Percentiles rank a stretch among this genome's conserved stretches.
Evolutionary conservation across 2,888 invertebrate genomes (phyloP).

Genomic region (Eubasilissa splendida): DNA sequence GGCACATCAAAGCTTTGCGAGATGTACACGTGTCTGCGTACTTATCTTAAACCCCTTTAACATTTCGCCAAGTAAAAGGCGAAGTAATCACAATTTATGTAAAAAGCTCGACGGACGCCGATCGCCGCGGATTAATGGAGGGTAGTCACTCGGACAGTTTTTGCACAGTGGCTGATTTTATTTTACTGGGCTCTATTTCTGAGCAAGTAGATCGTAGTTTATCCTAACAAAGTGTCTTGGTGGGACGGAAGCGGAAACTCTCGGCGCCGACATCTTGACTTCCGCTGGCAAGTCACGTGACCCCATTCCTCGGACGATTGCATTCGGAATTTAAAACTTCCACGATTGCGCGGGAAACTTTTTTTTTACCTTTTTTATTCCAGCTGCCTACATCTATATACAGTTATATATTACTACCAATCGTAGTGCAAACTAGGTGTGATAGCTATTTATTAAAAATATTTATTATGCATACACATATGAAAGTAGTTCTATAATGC

Average conservation of each 20-base stretch:
- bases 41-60: slow-evolving; percentile 33
- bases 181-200: neutral
- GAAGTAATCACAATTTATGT: too few species aligned
- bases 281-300: slow-evolving; percentile 43
- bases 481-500: too few species aligned
- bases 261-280: slow-evolving; percentile 41
- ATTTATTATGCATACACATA: too few species aligned
- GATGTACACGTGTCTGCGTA: slow-evolving; percentile 36
- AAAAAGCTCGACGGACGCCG: too few species aligned
- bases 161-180: neutral
- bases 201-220: slow-evolving; percentile 29
- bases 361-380: neutral
- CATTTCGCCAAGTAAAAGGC: neutral
- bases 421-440: too few species aligned
- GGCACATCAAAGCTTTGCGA: slow-evolving; percentile 41
- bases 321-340: slow-evolving; percentile 37
- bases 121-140: too few species aligned
- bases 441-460: too few species aligned
- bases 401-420: too few species aligned
- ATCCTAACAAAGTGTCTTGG: slow-evolving; percentile 49
- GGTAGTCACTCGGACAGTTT: too few species aligned
- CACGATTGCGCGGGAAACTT: slow-evolving; percentile 15
- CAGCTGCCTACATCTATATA: too few species aligned
- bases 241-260: slow-evolving; percentile 46
- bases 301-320: slow-evolving; percentile 41